Evolutionary conservation across 2,888 invertebrate species (phyloP).

Genomic region (Prosopocoilus inquinatus): DNA sequence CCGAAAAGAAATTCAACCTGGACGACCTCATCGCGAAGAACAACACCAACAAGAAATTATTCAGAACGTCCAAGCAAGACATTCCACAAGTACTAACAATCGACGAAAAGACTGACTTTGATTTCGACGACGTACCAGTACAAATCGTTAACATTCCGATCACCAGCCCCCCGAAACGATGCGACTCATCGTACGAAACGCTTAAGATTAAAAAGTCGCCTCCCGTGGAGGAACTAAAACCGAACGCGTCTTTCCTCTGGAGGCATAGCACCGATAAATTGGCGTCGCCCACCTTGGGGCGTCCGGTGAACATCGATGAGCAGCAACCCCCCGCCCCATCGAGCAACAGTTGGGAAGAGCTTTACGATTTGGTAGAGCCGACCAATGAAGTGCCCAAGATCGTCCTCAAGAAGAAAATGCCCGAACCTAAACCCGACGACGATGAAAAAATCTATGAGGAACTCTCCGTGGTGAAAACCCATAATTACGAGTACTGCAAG

Average conservation of each 20-base stretch:
- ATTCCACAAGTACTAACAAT: background rate
- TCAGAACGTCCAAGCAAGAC: constrained; percentile 22
- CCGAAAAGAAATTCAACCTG: constrained; percentile 58
- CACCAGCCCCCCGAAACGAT: constrained; percentile 34
- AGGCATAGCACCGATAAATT: constrained; percentile 49
- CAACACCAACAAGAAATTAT: constrained; percentile 50
- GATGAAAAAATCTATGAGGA: constrained; percentile 38
- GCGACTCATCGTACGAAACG: constrained; percentile 43
- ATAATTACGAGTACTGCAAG: constrained; percentile 26
- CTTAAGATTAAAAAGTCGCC: background rate
- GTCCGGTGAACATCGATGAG: background rate
- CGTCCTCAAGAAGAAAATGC: constrained; percentile 28
- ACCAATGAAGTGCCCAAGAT: constrained; percentile 18
- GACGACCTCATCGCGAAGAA: constrained; percentile 57
- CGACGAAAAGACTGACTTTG: constrained; percentile 20
- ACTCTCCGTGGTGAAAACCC: constrained; percentile 18
- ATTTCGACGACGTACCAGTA: constrained; percentile 23
- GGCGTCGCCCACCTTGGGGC: background rate
- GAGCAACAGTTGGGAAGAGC: constrained; percentile 25
- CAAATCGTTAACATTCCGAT: constrained; percentile 41
- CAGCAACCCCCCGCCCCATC: background rate
- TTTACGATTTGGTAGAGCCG: constrained; percentile 35
- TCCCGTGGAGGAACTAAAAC: constrained; percentile 46
- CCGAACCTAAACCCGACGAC: constrained; percentile 18
- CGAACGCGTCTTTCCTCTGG: constrained; percentile 68